Conservation (phyloP, 2,113 vertebrate genomes). For the Calcarius ornatus region DNA sequence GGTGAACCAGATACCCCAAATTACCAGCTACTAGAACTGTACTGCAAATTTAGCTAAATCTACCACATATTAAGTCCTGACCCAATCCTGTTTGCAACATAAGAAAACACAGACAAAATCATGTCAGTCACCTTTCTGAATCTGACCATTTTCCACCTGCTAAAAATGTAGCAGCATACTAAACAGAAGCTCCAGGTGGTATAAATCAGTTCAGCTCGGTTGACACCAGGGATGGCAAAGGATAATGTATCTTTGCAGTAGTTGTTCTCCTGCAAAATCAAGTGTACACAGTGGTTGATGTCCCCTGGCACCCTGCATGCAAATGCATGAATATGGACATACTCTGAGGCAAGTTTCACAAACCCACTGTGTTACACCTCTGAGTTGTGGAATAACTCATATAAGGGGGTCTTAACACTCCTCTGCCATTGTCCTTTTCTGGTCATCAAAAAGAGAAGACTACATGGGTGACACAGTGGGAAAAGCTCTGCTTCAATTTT, state of each 20-base stretch:
- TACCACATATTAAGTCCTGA: not conserved
- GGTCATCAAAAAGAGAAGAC: not conserved
- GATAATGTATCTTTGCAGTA: not conserved
- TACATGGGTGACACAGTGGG: not conserved
- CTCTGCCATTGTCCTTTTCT: not conserved
- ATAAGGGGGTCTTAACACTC: not conserved
- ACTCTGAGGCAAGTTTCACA: not conserved
- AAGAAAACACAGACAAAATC: not conserved
- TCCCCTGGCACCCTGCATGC: not conserved
- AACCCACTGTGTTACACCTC: not conserved
- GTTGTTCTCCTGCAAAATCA: not conserved
- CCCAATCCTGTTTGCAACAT: not conserved
- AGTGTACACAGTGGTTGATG: not conserved
- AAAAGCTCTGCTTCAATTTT: not conserved
- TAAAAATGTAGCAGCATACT: not conserved
- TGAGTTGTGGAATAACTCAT: not conserved
- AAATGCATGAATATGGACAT: fast-evolving
- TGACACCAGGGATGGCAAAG: not conserved
- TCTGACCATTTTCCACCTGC: not conserved
- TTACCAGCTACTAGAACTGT: not conserved
- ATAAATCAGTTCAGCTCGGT: not conserved
- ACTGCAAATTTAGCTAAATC: not conserved
- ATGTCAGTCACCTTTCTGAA: not conserved
- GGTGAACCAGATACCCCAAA: not conserved
- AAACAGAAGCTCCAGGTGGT: not conserved